Percentiles rank a stretch among this genome's conserved stretches.
These are phyloP conservation scores for Buteo buteo DNA, from an alignment of 2,113 vertebrate genomes.

Conservation along the genomic window DNA sequence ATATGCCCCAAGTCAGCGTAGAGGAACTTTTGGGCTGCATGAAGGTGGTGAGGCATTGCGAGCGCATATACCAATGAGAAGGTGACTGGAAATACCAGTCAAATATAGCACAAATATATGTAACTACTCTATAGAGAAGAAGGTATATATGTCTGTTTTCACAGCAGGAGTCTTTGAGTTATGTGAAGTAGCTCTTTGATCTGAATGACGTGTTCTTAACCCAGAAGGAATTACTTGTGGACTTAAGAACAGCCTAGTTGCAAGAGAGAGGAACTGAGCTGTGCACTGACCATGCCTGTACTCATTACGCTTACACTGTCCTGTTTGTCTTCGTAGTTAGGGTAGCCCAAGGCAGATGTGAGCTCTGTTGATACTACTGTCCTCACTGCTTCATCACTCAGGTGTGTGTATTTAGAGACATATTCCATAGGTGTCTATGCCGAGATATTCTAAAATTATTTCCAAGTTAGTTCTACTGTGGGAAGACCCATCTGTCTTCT, in stretches of 20 bases:
- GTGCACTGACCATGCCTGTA: background rate
- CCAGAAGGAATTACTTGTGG: background rate
- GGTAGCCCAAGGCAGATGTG: background rate
- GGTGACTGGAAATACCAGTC: background rate
- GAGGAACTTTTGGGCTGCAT: background rate
- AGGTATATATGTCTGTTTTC: background rate
- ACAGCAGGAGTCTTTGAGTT: background rate
- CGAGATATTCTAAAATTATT: background rate
- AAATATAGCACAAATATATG: background rate
- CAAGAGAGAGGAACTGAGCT: background rate
- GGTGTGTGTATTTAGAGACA: background rate
- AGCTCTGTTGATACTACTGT: background rate
- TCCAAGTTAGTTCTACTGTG: background rate
- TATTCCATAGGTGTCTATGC: background rate
- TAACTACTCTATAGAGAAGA: background rate
- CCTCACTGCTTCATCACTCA: background rate
- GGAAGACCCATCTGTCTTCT: background rate
- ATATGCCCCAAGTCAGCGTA: background rate
- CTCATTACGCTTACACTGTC: fast-evolving
- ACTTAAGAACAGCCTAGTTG: background rate
- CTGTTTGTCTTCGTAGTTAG: background rate
- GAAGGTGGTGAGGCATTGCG: no score
- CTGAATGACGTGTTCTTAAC: background rate
- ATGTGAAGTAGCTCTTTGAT: background rate
- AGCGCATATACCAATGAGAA: background rate